These are phyloP conservation scores for Himantopus leucocephalus DNA, from an alignment of 2,113 vertebrate genomes.

Conservation along the genomic window DNA sequence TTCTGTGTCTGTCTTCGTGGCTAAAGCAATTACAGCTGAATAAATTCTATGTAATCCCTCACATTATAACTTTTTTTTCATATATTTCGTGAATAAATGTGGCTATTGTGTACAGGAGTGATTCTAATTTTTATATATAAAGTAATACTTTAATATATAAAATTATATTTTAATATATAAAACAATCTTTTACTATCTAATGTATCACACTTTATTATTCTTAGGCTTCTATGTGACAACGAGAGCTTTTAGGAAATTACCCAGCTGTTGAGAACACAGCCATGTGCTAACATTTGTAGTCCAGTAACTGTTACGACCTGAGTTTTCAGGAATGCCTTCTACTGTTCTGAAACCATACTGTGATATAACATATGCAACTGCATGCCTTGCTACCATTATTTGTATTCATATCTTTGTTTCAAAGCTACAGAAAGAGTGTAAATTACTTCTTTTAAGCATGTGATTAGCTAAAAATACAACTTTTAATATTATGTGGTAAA, in stretches of 20 bases:
- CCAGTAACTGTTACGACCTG: background rate
- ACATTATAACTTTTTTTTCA: background rate
- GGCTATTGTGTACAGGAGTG: background rate
- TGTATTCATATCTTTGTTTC: background rate
- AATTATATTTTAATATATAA: background rate
- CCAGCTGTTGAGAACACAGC: constrained; percentile 7
- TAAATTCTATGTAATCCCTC: background rate
- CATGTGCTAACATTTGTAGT: background rate
- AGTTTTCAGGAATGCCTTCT: background rate
- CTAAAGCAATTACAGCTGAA: background rate
- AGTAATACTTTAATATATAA: background rate
- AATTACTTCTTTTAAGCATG: background rate
- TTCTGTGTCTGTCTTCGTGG: background rate
- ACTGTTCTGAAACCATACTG: background rate
- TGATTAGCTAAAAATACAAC: background rate
- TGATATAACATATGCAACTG: constrained; percentile 11
- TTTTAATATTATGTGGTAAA: background rate
- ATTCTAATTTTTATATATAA: background rate
- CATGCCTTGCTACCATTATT: background rate
- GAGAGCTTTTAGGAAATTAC: background rate
- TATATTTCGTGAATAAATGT: background rate
- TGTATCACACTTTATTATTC: background rate
- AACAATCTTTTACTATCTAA: background rate
- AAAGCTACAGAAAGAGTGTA: background rate
- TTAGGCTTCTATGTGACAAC: background rate